Percentiles rank a stretch among this genome's conserved stretches.
phyloP scores from a whole-genome alignment of 2,113 vertebrate genomes.

The Heteronetta atricapilla region DNA sequence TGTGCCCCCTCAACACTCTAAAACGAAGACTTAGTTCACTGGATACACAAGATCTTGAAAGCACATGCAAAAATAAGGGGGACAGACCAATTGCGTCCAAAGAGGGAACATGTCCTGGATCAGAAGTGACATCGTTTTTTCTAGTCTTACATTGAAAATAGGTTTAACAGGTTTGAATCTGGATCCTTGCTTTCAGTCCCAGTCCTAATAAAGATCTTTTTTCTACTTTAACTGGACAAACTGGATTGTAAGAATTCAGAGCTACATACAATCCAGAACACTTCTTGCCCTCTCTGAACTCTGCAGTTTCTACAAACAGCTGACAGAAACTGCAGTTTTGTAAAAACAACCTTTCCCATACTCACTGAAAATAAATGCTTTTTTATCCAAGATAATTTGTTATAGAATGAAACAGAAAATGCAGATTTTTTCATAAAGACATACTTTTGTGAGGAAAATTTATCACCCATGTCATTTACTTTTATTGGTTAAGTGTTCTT shows the following conservation, averaged over 20 bases:
- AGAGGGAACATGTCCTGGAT: background rate
- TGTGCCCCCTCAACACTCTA: background rate
- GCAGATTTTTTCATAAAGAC: background rate
- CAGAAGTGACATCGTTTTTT: background rate
- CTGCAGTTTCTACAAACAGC: background rate
- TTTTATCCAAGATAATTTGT: background rate
- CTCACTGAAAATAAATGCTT: background rate
- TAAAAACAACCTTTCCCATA: background rate
- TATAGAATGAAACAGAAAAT: background rate
- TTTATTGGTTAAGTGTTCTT: background rate
- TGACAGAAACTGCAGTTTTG: background rate
- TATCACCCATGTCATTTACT: background rate
- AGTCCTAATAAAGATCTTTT: background rate
- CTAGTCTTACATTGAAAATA: background rate
- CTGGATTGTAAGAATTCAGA: background rate
- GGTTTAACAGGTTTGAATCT: background rate
- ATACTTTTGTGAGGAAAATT: background rate
- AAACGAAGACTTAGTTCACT: background rate
- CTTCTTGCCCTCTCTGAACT: background rate
- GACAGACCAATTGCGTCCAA: background rate
- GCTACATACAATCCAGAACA: background rate
- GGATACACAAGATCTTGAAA: background rate
- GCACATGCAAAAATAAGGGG: background rate
- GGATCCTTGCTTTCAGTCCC: background rate
- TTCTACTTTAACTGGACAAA: background rate